Evolutionary conservation across 2,888 invertebrate genomes (phyloP).

Genomic region (Pomacea canaliculata): DNA sequence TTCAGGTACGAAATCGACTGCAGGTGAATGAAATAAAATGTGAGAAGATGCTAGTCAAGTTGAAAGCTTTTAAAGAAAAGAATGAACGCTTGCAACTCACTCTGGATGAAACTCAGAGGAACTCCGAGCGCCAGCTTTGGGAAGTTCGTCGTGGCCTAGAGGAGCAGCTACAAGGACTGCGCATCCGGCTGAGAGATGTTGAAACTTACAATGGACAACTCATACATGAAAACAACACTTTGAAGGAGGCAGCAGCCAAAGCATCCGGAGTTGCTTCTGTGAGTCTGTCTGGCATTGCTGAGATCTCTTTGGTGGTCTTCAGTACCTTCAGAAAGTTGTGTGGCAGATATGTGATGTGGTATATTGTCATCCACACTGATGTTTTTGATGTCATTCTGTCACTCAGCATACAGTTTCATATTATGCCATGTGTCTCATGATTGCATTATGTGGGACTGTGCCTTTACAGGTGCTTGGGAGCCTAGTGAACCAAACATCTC

Average conservation of each 20-base stretch:
- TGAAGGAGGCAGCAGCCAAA: slow-evolving; percentile 12
- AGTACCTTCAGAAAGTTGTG: no score
- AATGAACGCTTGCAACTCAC: slow-evolving; percentile 64
- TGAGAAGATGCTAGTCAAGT: slow-evolving; percentile 84
- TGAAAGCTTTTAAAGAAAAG: slow-evolving; percentile 83
- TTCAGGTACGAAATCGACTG: slow-evolving; percentile 40
- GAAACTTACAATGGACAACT: slow-evolving; percentile 33
- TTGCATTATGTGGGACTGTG: no score
- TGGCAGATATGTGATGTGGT: no score
- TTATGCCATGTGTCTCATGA: no score
- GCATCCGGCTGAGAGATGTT: slow-evolving; percentile 25
- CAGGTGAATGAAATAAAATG: slow-evolving; percentile 74
- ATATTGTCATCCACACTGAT: no score
- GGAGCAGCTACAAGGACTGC: slow-evolving; percentile 29
- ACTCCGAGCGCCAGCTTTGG: slow-evolving; percentile 18
- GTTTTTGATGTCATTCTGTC: no score
- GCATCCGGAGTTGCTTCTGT: slow-evolving; percentile 2
- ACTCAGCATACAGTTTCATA: no score
- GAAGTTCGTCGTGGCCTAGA: slow-evolving; percentile 29
- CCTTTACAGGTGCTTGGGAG: no score
- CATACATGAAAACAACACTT: slow-evolving; percentile 28
- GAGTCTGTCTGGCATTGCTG: background rate
- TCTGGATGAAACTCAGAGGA: slow-evolving; percentile 16
- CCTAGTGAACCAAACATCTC: no score
- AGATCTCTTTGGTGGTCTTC: background rate